Conservation (phyloP, 2,797 vertebrate species). For the Ctenochaetus hawaiiensis region DNA sequence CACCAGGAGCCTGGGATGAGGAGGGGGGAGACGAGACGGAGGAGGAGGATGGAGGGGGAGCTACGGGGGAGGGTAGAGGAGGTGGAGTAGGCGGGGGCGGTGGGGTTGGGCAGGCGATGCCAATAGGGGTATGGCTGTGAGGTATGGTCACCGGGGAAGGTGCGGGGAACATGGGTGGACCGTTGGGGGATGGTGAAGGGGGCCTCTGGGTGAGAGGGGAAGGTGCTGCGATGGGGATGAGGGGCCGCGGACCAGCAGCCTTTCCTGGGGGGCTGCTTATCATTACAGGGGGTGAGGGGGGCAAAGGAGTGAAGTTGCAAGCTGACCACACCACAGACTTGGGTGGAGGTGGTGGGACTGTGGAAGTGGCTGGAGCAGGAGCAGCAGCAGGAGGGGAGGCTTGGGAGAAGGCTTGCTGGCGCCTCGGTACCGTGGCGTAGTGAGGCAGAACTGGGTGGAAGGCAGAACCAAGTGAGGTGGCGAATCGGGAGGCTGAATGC, state of each 20-base stretch:
- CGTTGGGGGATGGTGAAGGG: constrained; percentile 88
- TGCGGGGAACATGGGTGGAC: constrained; percentile 86
- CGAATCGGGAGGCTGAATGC: constrained; percentile 96
- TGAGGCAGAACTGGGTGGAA: constrained; percentile 98
- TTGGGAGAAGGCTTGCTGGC: constrained; percentile 86
- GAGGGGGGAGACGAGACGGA: constrained; percentile 88
- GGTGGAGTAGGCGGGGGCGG: constrained; percentile 82
- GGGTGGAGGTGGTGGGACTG: constrained; percentile 79
- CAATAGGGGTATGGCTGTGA: constrained; percentile 76
- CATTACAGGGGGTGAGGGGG: constrained; percentile 96
- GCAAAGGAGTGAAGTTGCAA: constrained; percentile 92
- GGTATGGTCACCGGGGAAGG: constrained; percentile 81
- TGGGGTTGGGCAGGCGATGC: constrained; percentile 87
- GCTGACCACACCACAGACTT: constrained; percentile 91
- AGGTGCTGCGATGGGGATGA: constrained; percentile 90
- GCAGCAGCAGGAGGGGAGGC: constrained; percentile 83
- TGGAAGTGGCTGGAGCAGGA: constrained; percentile 81
- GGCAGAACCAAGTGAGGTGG: constrained; percentile 96
- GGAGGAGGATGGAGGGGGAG: constrained; percentile 84
- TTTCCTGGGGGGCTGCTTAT: constrained; percentile 97
- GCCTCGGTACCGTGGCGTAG: constrained; percentile 93
- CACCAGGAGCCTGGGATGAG: constrained; percentile 97
- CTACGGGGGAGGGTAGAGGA: constrained; percentile 82
- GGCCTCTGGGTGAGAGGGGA: constrained; percentile 90
- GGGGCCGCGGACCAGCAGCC: constrained; percentile 91